Evolutionary conservation across 2,797 vertebrate species (phyloP).

Genomic region (Chaetophractus vellerosus): DNA sequence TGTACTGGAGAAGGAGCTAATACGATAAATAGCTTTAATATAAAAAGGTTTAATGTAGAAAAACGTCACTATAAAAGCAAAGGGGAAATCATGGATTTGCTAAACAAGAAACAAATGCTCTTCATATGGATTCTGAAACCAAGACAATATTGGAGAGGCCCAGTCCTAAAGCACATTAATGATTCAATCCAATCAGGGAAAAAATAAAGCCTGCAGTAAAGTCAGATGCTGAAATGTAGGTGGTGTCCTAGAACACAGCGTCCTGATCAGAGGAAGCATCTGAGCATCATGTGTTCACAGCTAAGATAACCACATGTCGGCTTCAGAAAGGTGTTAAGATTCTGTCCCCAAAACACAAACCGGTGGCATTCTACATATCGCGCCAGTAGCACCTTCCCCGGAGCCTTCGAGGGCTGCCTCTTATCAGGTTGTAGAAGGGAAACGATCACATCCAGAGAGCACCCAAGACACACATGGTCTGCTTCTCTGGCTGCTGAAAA

Average conservation of each 20-base stretch:
- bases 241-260: conserved; percentile 60
- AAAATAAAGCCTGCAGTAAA: neutral
- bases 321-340: conserved; percentile 57
- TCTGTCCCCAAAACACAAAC: conserved; percentile 43
- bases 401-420: conserved; percentile 44
- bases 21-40: neutral
- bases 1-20: conserved; percentile 43
- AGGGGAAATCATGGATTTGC: neutral
- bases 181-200: conserved; percentile 38
- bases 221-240: conserved; percentile 43
- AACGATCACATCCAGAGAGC: neutral
- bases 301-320: conserved; percentile 3
- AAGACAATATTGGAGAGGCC: neutral
- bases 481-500: conserved; percentile 20
- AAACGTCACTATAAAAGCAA: neutral
- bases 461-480: neutral
- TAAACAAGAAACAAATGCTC: conserved; percentile 13
- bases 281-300: conserved; percentile 32
- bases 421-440: neutral
- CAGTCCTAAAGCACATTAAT: neutral
- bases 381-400: neutral
- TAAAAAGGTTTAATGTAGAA: too few relatives aligned
- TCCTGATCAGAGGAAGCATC: neutral
- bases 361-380: neutral
- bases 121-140: neutral